phyloP scores from a whole-genome alignment of 2,113 vertebrate species.

The Ploceus nigricollis region DNA sequence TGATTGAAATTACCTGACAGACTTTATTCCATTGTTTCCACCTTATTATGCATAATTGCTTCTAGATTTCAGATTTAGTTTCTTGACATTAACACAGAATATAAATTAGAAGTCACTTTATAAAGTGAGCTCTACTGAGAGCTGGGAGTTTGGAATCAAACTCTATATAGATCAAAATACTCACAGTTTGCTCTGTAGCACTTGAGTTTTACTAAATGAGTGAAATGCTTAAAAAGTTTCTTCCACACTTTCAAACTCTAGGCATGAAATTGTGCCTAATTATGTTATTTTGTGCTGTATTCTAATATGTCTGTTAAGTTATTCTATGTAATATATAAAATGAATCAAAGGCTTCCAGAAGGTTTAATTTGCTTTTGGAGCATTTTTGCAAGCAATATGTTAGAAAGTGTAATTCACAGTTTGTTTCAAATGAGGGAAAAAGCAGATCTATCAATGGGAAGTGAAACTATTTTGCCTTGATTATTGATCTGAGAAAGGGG shows the following conservation, averaged over 20 bases:
- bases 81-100: slow-evolving; percentile 11
- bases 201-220: background rate
- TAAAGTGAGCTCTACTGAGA: background rate
- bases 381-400: slow-evolving; percentile 14
- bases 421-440: background rate
- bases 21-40: background rate
- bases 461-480: background rate
- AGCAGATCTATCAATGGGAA: background rate
- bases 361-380: slow-evolving; percentile 26
- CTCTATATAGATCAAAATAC: background rate
- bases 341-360: slow-evolving; percentile 19
- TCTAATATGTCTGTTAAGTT: background rate
- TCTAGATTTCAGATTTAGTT: slow-evolving; percentile 19
- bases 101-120: slow-evolving; percentile 1
- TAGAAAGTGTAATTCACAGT: background rate
- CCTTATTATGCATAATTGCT: background rate
- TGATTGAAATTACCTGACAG: background rate
- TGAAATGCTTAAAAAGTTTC: background rate
- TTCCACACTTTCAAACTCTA: background rate
- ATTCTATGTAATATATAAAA: background rate
- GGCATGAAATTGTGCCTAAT: background rate
- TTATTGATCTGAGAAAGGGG: background rate
- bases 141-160: background rate
- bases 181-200: background rate
- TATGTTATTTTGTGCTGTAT: background rate